These are phyloP conservation scores for Micronycteris hirsuta DNA, from an alignment of 2,113 vertebrate species.

Conservation along the genomic window DNA sequence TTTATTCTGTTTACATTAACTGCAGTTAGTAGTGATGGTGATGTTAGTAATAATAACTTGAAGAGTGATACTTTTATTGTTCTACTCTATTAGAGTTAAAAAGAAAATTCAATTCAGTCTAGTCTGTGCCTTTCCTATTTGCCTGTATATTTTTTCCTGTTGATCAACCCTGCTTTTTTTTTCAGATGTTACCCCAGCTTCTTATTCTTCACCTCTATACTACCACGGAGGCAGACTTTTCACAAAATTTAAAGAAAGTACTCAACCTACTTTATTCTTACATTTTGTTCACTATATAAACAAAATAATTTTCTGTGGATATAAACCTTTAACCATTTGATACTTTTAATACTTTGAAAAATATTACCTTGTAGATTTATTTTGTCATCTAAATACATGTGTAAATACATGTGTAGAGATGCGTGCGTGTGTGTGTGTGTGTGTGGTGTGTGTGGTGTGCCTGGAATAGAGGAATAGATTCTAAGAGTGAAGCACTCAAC, in stretches of 20 bases:
- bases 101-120: not conserved
- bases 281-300: not conserved
- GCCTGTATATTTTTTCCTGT: not conserved
- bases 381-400: not conserved
- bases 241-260: not conserved
- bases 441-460: not conserved
- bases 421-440: not conserved
- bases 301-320: not conserved
- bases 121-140: not conserved
- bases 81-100: not conserved
- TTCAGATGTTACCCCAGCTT: not conserved
- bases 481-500: not conserved
- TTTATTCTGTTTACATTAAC: not conserved
- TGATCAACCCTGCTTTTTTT: not conserved
- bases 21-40: not conserved
- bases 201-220: not conserved
- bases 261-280: not conserved
- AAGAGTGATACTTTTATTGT: not conserved
- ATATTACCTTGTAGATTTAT: not conserved
- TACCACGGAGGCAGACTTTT: not conserved
- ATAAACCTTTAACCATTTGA: not conserved
- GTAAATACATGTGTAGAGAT: too few relatives aligned
- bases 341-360: constrained; percentile 18
- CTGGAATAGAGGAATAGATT: not conserved
- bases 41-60: not conserved